phyloP scores from a whole-genome alignment of 2,888 invertebrate species.

The Stenchaetothrips biformis region DNA sequence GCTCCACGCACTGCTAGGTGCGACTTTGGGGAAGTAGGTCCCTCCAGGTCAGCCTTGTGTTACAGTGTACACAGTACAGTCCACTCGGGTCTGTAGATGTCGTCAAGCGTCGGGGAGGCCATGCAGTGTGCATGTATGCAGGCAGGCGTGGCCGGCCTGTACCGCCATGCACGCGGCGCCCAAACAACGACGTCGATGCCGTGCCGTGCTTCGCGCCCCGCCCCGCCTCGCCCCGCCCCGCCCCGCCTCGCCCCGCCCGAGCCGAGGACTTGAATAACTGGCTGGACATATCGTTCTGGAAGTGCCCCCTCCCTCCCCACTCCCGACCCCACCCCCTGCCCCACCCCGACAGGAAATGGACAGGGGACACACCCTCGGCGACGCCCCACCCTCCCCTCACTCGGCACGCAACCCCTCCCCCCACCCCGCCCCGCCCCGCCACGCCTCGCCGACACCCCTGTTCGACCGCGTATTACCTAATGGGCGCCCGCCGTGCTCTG shows the following conservation, averaged over 20 bases:
- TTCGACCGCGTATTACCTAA: conserved; percentile 21
- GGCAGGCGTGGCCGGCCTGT: not conserved
- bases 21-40: no score
- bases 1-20: no score
- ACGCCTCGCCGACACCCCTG: not conserved
- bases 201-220: not conserved
- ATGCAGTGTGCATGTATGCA: no score
- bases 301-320: no score
- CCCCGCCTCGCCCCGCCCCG: not conserved
- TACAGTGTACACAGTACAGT: no score
- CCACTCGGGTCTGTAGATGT: no score
- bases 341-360: no score
- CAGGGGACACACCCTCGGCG: not conserved
- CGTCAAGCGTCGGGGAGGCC: no score
- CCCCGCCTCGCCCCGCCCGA: not conserved
- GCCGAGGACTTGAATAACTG: no score
- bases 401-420: not conserved
- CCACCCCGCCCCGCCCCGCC: not conserved
- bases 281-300: no score
- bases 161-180: not conserved
- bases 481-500: not conserved
- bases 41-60: no score
- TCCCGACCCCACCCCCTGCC: no score
- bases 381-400: not conserved
- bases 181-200: not conserved